Evolutionary conservation across 2,888 invertebrate genomes (phyloP).

Genomic region (Ormyrus pomaceus): DNA sequence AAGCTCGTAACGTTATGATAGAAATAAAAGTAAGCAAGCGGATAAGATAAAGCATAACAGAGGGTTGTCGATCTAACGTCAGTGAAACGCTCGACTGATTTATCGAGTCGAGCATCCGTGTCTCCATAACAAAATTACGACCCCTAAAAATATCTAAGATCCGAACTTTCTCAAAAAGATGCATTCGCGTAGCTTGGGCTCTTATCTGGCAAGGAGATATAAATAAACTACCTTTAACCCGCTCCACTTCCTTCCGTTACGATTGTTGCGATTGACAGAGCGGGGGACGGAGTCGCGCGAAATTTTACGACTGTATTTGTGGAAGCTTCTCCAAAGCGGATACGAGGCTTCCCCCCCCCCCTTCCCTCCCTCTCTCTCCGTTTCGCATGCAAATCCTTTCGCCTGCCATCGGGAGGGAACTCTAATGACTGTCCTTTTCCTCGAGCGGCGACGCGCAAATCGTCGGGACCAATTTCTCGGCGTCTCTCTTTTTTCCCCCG

Average conservation of each 20-base stretch:
- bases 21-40: not conserved
- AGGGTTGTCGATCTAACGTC: constrained; percentile 19
- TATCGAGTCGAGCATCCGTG: constrained; percentile 41
- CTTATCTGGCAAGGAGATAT: constrained; percentile 46
- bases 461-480: constrained; percentile 65
- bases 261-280: constrained; percentile 49
- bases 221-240: constrained; percentile 40
- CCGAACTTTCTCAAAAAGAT: constrained; percentile 26
- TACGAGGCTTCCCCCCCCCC: constrained; percentile 57
- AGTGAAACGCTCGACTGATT: constrained; percentile 38
- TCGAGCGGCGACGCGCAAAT: constrained; percentile 62
- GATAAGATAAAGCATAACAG: constrained; percentile 36
- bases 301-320: constrained; percentile 50
- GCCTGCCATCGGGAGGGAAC: constrained; percentile 34
- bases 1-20: not conserved
- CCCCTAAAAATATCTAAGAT: constrained; percentile 51
- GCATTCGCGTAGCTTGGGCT: constrained; percentile 17
- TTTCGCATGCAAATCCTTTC: constrained; percentile 65
- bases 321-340: constrained; percentile 65
- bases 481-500: constrained; percentile 28
- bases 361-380: not conserved
- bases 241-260: constrained; percentile 35
- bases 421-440: constrained; percentile 69
- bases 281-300: not conserved
- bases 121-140: constrained; percentile 51